Percentiles rank a stretch among this genome's conserved stretches.
phyloP scores from a whole-genome alignment of 1,140 invertebrate genomes.

The Lordiphosa mommai region DNA sequence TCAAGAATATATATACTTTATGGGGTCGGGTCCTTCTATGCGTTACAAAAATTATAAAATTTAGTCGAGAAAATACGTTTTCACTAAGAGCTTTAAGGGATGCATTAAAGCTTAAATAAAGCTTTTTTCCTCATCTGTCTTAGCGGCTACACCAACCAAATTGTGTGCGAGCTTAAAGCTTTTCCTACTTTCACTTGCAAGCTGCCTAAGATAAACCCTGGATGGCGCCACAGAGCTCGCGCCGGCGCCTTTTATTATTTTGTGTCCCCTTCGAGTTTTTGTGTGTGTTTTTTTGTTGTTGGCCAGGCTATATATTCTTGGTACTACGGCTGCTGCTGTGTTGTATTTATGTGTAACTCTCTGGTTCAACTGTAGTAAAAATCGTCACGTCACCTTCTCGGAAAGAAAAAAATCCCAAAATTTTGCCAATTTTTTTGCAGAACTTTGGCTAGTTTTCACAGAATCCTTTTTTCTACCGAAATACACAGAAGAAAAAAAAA shows the following conservation, averaged over 20 bases:
- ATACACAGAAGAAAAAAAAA: background rate
- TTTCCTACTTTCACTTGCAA: too few relatives aligned
- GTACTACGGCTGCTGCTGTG: slow-evolving; percentile 17
- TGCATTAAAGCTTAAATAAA: too few relatives aligned
- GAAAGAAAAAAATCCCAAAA: slow-evolving; percentile 9
- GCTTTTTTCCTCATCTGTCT: too few relatives aligned
- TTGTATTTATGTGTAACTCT: slow-evolving; percentile 47
- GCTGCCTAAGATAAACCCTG: too few relatives aligned
- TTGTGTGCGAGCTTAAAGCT: too few relatives aligned
- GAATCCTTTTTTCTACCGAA: background rate
- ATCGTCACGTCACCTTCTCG: slow-evolving; percentile 42
- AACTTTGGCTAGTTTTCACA: slow-evolving; percentile 18
- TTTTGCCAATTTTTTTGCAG: slow-evolving; percentile 21
- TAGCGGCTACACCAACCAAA: too few relatives aligned
- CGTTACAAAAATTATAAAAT: too few relatives aligned
- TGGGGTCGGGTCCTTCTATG: too few relatives aligned
- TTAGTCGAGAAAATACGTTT: too few relatives aligned
- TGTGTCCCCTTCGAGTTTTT: too few relatives aligned
- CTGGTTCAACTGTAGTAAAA: slow-evolving; percentile 38
- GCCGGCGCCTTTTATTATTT: background rate
- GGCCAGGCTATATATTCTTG: slow-evolving; percentile 32
- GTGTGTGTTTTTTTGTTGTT: background rate
- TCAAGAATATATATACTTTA: too few relatives aligned
- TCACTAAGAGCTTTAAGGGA: too few relatives aligned
- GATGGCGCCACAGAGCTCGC: background rate